Evolutionary conservation across 2,888 invertebrate species (phyloP), one percentile per base, ranked within the genome.

Genomic region (Ichneumoninae sp.): DNA sequence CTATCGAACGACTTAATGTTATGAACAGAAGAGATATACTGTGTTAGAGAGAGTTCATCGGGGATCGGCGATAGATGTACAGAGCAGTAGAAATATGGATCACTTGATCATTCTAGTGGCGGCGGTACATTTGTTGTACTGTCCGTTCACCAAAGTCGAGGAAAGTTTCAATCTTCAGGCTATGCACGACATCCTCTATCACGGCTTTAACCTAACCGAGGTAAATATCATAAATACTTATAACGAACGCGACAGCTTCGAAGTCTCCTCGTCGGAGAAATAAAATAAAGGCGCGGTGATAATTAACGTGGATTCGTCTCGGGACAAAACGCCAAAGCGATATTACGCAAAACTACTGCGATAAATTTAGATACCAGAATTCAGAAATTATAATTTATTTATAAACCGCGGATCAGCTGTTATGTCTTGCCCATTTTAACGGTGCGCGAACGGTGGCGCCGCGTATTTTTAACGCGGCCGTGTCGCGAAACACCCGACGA

Each of bases 161-260:
- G 99, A 99, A 95, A 99, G 99, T 94, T 99, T 99, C 94, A 99
- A 99, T 95, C 95, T 99, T 82, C 99, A 99, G 95, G 99, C 99
- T 30, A 97, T 97, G 94, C 99, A 99, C 94, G 99, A 99, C 94
- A 96, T 99, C 91, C 95, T 99, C 69, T 98, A 98, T 94, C 96
- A 98, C 93, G 96, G 97, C 88, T 95, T 95, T 94, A 97, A 98
- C 95, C 95, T 98, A 89, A 95, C 96, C 81, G 95, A 97, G 96
- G 98, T 98, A 95, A 93, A 79, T 83, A 63, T 68, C 52, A 36
- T 40, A 52, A 30, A 16, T 10, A n/a, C 16, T 26, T 0, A 54
- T 57, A 19, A 16, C 8, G 16, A n/a, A 3, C 47, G n/a, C 75
- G 13, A 26, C 13, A 44, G 44, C 44, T 4, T 44, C 30, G 47